Base-by-base conservation (phyloP, 1,140 invertebrate species). In the Trachymyrmex septentrionalis region DNA sequence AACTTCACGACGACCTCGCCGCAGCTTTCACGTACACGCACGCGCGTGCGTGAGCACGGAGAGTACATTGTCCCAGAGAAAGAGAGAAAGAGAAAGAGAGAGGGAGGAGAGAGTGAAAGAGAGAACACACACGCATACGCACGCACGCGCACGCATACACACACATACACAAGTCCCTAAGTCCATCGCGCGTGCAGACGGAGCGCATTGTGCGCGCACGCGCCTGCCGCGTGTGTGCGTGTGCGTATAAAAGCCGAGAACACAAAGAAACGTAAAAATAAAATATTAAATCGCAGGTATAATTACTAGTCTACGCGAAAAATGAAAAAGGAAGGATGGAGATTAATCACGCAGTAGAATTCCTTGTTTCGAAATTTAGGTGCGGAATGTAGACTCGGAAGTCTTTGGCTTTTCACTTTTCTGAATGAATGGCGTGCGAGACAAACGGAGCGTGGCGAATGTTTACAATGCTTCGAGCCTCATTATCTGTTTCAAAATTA, bases 51-150 rank as follows among this genome's bases (percentile, higher is more conserved):
- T 57, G 57, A 38, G 27, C 48, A 24, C 34, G 21, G 55, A 82
- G 80, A 82, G 80, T 73, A 82, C 78, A 59, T 82, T 82, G 78
- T 82, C 78, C 66, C 48, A 81, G 66, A 59, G 78, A 38, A 16
- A 57, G 53, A 75, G 12, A 57, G 19, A 75, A 2, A 34, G 12
- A 34, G 19, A 12, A 12, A 44, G 38, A 44, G 10, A 34, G 30
- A 38, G 27, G 14, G 59, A 14, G 38, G 34, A 27, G 21, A 38
- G 6, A 76, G 55, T 16, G 55, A 77, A 16, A 10, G 55, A 76
- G 53, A 38, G 19, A 78, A 44, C 2, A 1, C 38, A 10, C 38
- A 10, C 38, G 2, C 38, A 9, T 9, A 10, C 38, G 0, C 38
- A 10, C 38, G 2, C 19, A 2, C 30, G 4, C 30, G 4, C 30